These are phyloP conservation scores for Spodoptera frugiperda DNA, from an alignment of 1,140 invertebrate species.

Conservation along the genomic window DNA sequence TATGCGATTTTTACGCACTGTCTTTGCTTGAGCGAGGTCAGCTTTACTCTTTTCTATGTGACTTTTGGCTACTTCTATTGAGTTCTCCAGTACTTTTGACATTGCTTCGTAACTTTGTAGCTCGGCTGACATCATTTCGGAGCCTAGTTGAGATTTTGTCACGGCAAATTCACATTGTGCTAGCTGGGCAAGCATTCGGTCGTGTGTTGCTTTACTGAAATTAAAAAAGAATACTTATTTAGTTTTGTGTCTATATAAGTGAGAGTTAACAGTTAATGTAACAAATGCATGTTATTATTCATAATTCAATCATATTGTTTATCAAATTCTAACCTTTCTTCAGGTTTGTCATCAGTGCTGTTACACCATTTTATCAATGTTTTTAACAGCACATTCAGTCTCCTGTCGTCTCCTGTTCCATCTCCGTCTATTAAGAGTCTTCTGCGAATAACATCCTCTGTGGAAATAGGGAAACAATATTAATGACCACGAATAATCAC, in stretches of 20 bases:
- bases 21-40: slow-evolving; percentile 93
- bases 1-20: slow-evolving; percentile 94
- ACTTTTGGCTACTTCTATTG: slow-evolving; percentile 91
- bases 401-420: slow-evolving; percentile 97
- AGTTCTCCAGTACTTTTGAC: slow-evolving; percentile 91
- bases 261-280: too few relatives aligned
- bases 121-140: slow-evolving; percentile 94
- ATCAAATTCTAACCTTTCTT: slow-evolving; percentile 88
- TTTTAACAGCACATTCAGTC: slow-evolving; percentile 94
- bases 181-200: slow-evolving; percentile 93
- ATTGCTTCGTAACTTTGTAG: slow-evolving; percentile 94
- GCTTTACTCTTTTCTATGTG: slow-evolving; percentile 92
- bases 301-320: too few relatives aligned
- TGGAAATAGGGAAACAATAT: slow-evolving; percentile 67
- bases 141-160: slow-evolving; percentile 92
- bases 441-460: slow-evolving; percentile 97
- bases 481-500: too few relatives aligned
- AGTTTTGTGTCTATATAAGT: too few relatives aligned
- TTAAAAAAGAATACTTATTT: too few relatives aligned
- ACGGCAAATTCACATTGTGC: slow-evolving; percentile 96
- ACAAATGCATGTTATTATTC: too few relatives aligned
- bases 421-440: slow-evolving; percentile 97
- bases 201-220: slow-evolving; percentile 89
- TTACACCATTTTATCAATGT: slow-evolving; percentile 96
- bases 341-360: slow-evolving; percentile 88